Conservation (phyloP, 2,797 vertebrate genomes). For the Anabacerthia variegaticeps region DNA sequence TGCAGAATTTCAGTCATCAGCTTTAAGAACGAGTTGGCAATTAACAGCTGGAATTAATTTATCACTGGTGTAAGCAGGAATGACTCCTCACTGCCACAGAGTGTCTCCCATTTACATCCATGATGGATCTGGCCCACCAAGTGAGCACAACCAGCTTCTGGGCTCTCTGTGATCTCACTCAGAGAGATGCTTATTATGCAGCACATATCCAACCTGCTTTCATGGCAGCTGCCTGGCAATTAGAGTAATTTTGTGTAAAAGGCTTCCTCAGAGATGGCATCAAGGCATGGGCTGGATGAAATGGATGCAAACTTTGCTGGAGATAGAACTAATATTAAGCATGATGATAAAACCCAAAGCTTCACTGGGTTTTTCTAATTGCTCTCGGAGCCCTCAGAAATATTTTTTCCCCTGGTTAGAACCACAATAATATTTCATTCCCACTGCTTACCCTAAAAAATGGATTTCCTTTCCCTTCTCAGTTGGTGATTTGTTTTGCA, state of each 20-base stretch:
- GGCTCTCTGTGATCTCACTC: not conserved
- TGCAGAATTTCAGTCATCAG: not conserved
- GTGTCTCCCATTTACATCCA: not conserved
- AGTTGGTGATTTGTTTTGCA: constrained; percentile 83
- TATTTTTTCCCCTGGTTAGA: constrained; percentile 57
- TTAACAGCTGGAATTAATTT: not conserved
- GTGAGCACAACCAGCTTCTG: not conserved
- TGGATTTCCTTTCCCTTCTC: constrained; percentile 79
- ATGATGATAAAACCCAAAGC: constrained; percentile 37
- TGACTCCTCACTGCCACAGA: not conserved
- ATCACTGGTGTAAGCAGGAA: not conserved
- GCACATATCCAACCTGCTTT: not conserved
- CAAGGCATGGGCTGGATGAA: constrained; percentile 15
- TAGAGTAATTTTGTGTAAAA: constrained; percentile 50
- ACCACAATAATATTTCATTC: constrained; percentile 77
- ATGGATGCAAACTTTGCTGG: constrained; percentile 3
- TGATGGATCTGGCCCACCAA: constrained; percentile 1
- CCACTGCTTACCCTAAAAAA: constrained; percentile 77
- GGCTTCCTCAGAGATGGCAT: constrained; percentile 38
- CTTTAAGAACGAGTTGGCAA: not conserved
- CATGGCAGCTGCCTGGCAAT: constrained; percentile 5
- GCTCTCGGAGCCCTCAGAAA: constrained; percentile 62
- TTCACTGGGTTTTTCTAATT: constrained; percentile 57
- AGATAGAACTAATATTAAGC: constrained; percentile 34
- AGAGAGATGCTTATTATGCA: not conserved